phyloP scores from a whole-genome alignment of 2,797 vertebrate genomes.

The Lates japonicus region DNA sequence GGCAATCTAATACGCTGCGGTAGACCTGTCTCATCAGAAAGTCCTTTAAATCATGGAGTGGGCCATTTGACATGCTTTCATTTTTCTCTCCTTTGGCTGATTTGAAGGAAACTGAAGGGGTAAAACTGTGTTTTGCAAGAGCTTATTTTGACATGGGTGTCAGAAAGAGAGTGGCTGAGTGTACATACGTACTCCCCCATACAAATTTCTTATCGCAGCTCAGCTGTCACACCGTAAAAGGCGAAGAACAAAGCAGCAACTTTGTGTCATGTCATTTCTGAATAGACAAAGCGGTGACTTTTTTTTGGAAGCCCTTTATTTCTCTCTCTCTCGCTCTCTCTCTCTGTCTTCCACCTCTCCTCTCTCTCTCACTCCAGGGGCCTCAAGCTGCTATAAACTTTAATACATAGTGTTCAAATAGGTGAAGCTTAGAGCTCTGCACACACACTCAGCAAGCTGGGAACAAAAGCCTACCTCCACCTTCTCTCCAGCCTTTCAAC shows the following conservation, averaged over 20 bases:
- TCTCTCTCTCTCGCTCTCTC: slow-evolving; percentile 50
- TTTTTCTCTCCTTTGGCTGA: slow-evolving; percentile 39
- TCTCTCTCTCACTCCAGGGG: slow-evolving; percentile 70
- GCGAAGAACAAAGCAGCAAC: slow-evolving; percentile 80
- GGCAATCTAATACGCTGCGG: slow-evolving; percentile 36
- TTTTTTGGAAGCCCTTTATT: slow-evolving; percentile 62
- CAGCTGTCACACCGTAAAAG: slow-evolving; percentile 81
- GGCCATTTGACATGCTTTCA: slow-evolving; percentile 44
- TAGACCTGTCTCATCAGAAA: slow-evolving; percentile 39
- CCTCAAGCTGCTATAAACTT: slow-evolving; percentile 81
- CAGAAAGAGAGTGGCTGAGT: slow-evolving; percentile 65
- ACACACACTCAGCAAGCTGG: slow-evolving; percentile 71
- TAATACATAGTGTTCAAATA: slow-evolving; percentile 82
- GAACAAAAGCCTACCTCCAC: slow-evolving; percentile 82
- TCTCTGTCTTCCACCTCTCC: slow-evolving; percentile 27
- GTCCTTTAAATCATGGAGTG: slow-evolving; percentile 44
- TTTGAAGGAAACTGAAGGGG: slow-evolving; percentile 51
- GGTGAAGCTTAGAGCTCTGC: slow-evolving; percentile 78
- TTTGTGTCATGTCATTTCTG: slow-evolving; percentile 84
- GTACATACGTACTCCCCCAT: slow-evolving; percentile 65
- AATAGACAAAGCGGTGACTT: slow-evolving; percentile 80
- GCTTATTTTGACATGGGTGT: slow-evolving; percentile 72
- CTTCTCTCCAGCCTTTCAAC: slow-evolving; percentile 79
- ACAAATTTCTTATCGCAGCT: slow-evolving; percentile 66
- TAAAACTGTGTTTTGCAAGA: slow-evolving; percentile 57